phyloP scores from a whole-genome alignment of 2,113 vertebrate species.

The Camelus bactrianus region DNA sequence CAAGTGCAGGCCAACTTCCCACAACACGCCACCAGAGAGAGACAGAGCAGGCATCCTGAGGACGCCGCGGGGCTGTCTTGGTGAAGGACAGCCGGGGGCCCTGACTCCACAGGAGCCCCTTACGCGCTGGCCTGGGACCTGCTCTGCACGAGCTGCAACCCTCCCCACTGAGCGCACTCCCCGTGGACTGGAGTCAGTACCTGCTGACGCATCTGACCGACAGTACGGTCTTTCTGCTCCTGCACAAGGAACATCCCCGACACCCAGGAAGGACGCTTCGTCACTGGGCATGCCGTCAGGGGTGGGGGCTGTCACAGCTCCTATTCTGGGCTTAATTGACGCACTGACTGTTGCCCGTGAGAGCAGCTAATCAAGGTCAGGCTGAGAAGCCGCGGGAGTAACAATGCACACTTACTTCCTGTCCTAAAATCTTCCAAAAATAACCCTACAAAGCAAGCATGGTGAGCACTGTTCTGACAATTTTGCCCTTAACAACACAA shows the following conservation, averaged over 20 bases:
- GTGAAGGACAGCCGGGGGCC: background rate
- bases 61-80: background rate
- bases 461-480: too few species aligned
- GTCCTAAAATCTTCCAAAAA: too few species aligned
- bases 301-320: too few species aligned
- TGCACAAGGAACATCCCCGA: background rate
- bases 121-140: rapidly evolving
- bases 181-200: too few species aligned
- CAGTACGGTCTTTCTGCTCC: background rate
- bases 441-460: rapidly evolving
- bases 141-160: rapidly evolving
- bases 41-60: background rate
- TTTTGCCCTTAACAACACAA: background rate
- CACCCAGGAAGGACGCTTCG: too few species aligned
- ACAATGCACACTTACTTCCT: background rate
- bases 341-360: too few species aligned
- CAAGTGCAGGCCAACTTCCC: too few species aligned
- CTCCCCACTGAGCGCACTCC: background rate
- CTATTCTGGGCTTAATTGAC: too few species aligned
- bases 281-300: background rate
- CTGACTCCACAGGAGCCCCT: background rate
- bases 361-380: too few species aligned
- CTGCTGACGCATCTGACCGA: too few species aligned
- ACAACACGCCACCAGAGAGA: background rate
- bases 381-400: too few species aligned